A percentile compares a stretch with the other conserved stretches of the same genome.
Evolutionary conservation across 2,888 invertebrate species (phyloP).

Genomic region (Pterostichus madidus): DNA sequence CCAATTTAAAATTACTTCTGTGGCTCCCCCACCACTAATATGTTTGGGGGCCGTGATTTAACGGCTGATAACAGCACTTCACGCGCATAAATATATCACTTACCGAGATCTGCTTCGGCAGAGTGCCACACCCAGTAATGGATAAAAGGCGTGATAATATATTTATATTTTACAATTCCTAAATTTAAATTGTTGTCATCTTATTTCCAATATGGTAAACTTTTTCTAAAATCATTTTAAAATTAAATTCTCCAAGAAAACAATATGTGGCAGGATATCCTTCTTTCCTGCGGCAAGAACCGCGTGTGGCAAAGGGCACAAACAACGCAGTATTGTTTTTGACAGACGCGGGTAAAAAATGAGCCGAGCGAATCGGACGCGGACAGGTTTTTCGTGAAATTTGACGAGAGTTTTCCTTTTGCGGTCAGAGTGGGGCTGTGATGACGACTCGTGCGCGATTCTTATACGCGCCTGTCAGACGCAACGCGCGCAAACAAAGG

Average conservation of each 20-base stretch:
- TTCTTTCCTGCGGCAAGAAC: not conserved
- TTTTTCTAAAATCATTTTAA: conserved; percentile 14
- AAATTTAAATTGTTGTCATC: too few species aligned
- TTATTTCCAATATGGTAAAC: too few species aligned
- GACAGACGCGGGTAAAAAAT: conserved; percentile 51
- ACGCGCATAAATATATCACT: too few species aligned
- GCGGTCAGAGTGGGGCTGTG: conserved; percentile 17
- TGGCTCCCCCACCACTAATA: too few species aligned
- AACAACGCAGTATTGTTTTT: conserved; percentile 36
- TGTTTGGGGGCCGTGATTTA: too few species aligned
- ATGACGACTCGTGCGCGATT: conserved; percentile 3
- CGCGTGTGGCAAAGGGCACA: conserved; percentile 12
- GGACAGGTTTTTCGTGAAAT: conserved; percentile 41
- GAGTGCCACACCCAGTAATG: too few species aligned
- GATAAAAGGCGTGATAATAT: too few species aligned
- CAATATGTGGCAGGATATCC: conserved; percentile 32
- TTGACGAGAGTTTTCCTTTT: conserved; percentile 52
- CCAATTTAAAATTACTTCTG: too few species aligned
- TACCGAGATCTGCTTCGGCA: too few species aligned
- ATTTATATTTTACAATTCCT: too few species aligned
- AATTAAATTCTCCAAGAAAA: conserved; percentile 13
- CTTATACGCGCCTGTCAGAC: conserved; percentile 20
- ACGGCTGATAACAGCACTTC: too few species aligned
- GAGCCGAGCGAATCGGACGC: conserved; percentile 9
- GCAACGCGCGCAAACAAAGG: conserved; percentile 51